Base-by-base conservation (phyloP, 2,797 vertebrate genomes). In the Pagetopsis macropterus region DNA sequence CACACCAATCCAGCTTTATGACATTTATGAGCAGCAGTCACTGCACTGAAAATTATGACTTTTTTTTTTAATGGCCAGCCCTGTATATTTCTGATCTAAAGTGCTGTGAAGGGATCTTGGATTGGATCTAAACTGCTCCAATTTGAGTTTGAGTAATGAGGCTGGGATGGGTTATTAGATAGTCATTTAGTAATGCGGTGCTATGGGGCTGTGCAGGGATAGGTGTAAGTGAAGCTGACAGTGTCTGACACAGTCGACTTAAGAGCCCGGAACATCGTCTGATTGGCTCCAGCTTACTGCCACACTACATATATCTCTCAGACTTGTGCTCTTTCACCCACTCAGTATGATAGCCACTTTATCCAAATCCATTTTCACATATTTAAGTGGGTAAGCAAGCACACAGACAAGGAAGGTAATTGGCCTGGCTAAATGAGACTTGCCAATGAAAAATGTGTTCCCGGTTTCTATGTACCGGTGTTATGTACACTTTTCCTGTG, bases 121-220 rank as follows among this genome's bases (percentile, higher is more conserved):
- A 74, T 88, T 88, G 82, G 78, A 78, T 85, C 73, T 82, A 67
- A 78, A 89, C 72, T 83, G 70, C 72, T 80, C 50, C 81, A 84
- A 80, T 90, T 79, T 83, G 59, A 77, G 81, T 70, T 58, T 76
- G 79, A 88, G 82, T 87, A 85, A 90, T 89, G 89, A 88, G 79
- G 44, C 73, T 64, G 75, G 75, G 77, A 86, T 88, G 67, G 62
- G 78, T 81, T 88, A 83, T 89, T 83, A 81, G 83, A 84, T 48
- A 52, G 85, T 81, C n/a, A 84, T 90, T 88, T 83, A 79, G 80
- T 84, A 56, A 69, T 74, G 69, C 48, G 58, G 19, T 58, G 73
- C 71, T 54, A 50, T 43, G 60, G 56, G 56, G 49, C 57, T 73
- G 59, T 11, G 23, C 52, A 61, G 70, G 69, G 58, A 16, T 57